Percentiles rank a stretch among this genome's conserved stretches.
Conservation (phyloP, 2,113 vertebrate genomes). For the Gymnocephalus cernua region DNA sequence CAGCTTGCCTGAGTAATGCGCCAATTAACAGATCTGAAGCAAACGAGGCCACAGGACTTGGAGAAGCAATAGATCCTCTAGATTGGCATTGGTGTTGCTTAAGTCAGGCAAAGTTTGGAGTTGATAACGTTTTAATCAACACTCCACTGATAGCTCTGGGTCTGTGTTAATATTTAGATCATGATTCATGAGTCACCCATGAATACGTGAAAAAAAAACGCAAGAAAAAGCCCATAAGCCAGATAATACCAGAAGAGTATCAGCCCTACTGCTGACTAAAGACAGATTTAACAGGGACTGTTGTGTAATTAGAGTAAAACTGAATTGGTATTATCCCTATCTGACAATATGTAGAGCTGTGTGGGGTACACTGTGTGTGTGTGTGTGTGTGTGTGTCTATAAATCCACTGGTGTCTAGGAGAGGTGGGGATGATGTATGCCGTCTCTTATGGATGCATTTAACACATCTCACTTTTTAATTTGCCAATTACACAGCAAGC, state of each 20-base stretch:
- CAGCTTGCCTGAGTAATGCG: not conserved
- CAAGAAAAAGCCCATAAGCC: slow-evolving; percentile 59
- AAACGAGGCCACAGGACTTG: not conserved
- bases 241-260: slow-evolving; percentile 57
- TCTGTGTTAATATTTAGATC: slow-evolving; percentile 52
- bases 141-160: slow-evolving; percentile 20
- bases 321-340: too few relatives aligned
- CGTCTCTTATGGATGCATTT: slow-evolving; percentile 86
- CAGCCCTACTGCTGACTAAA: slow-evolving; percentile 68
- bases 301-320: slow-evolving; percentile 30
- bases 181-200: slow-evolving; percentile 31
- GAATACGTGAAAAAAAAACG: slow-evolving; percentile 62
- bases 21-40: slow-evolving; percentile 17
- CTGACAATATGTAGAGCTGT: too few relatives aligned
- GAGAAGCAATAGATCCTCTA: not conserved
- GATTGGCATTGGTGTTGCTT: not conserved
- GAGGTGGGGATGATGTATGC: slow-evolving; percentile 62
- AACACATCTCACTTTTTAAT: slow-evolving; percentile 94
- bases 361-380: too few relatives aligned
- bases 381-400: slow-evolving; percentile 3
- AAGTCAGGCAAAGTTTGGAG: slow-evolving; percentile 4
- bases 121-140: slow-evolving; percentile 32
- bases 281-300: slow-evolving; percentile 47
- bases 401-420: slow-evolving; percentile 33
- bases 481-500: slow-evolving; percentile 94